Percentiles rank a stretch among this genome's conserved stretches.
Evolutionary conservation across 2,797 vertebrate species (phyloP).

Genomic region (Limosa lapponica): DNA sequence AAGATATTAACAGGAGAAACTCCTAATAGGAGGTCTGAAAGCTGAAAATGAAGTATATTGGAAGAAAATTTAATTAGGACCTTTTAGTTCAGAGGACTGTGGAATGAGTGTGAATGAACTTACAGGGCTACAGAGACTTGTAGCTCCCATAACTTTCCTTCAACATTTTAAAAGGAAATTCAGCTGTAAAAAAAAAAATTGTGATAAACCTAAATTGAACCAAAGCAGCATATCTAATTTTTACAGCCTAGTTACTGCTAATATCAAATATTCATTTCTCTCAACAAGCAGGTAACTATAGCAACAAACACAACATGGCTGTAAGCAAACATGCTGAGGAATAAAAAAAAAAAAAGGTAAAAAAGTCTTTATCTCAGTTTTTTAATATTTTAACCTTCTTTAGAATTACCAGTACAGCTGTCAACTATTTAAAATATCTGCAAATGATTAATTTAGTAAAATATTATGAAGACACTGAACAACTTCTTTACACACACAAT

Average conservation of each 20-base stretch:
- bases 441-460: conserved; percentile 24
- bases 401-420: background rate
- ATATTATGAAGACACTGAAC: conserved; percentile 5
- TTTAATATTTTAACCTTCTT: background rate
- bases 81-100: background rate
- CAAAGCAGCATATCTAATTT: conserved; percentile 40
- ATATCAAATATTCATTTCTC: conserved; percentile 43
- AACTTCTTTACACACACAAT: background rate
- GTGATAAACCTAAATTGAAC: conserved; percentile 24
- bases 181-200: background rate
- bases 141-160: background rate
- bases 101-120: background rate
- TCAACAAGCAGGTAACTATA: conserved; percentile 57
- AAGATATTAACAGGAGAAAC: background rate
- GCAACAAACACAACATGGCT: conserved; percentile 17
- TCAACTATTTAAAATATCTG: conserved; percentile 11
- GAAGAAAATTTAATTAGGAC: conserved; percentile 6
- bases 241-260: conserved; percentile 28
- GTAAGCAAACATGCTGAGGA: background rate
- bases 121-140: background rate
- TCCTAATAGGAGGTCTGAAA: background rate
- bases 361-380: background rate
- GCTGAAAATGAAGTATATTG: background rate
- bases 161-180: conserved; percentile 1
- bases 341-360: background rate